phyloP scores from a whole-genome alignment of 1,140 invertebrate species.

The Micrasema minimum region DNA sequence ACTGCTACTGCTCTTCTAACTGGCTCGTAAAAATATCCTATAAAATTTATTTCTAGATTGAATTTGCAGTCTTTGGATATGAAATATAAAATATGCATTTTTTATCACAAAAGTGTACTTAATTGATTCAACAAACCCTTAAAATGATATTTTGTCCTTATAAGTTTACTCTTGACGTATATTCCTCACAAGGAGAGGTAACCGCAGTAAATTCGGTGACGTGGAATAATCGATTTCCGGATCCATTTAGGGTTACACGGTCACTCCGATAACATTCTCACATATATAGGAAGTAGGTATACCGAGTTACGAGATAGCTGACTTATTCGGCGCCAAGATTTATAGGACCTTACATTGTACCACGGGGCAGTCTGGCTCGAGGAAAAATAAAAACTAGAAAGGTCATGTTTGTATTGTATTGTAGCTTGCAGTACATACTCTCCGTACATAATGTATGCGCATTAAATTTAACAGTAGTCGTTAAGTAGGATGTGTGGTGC shows the following conservation, averaged over 20 bases:
- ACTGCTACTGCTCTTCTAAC: constrained; percentile 17
- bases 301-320: constrained; percentile 13
- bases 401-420: background rate
- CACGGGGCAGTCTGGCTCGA: background rate
- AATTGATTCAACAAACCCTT: too few relatives aligned
- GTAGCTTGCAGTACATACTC: background rate
- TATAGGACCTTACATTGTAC: constrained; percentile 4
- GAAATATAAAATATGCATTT: too few relatives aligned
- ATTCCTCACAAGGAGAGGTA: constrained; percentile 19
- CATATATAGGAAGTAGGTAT: constrained; percentile 22
- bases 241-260: constrained; percentile 35
- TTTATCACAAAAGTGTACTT: too few relatives aligned
- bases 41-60: too few relatives aligned
- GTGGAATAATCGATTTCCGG: constrained; percentile 36
- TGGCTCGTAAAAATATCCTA: background rate
- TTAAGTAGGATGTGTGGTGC: constrained; percentile 5
- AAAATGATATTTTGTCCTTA: too few relatives aligned
- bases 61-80: too few relatives aligned
- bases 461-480: constrained; percentile 7
- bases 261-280: constrained; percentile 25
- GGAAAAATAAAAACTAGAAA: background rate
- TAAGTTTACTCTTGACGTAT: constrained; percentile 6
- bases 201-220: constrained; percentile 29
- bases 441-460: background rate
- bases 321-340: constrained; percentile 29